A percentile compares a stretch with the other conserved stretches of the same genome.
These are phyloP conservation scores for Cynopterus brachyotis DNA, from an alignment of 2,113 vertebrate species.

Conservation along the genomic window DNA sequence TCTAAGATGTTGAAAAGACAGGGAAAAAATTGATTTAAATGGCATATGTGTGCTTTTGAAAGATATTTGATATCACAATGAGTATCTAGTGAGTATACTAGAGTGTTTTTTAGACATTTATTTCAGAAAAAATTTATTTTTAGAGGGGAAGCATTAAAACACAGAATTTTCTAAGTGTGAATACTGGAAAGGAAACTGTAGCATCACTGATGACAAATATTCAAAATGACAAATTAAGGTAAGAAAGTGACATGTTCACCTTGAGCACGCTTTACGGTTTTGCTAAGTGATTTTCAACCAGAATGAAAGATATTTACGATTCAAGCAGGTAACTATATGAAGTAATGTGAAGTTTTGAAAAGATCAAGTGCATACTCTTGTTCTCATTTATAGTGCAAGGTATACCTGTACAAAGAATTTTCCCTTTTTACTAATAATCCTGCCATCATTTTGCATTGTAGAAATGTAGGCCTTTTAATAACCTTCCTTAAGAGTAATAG, in stretches of 20 bases:
- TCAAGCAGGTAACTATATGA: conserved; percentile 8
- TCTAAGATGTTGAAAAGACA: not conserved
- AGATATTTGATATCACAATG: conserved; percentile 11
- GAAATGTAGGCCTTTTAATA: not conserved
- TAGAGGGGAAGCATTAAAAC: not conserved
- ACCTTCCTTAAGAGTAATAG: not conserved
- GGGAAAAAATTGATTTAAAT: not conserved
- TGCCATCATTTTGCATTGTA: not conserved
- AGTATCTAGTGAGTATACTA: not conserved
- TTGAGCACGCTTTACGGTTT: conserved; percentile 32
- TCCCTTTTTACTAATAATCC: not conserved
- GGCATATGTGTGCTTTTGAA: not conserved
- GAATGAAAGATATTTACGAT: conserved; percentile 56
- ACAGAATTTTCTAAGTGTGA: not conserved
- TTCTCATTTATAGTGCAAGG: not conserved
- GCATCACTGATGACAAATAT: conserved; percentile 39
- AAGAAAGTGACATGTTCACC: conserved; percentile 37
- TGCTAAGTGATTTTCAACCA: conserved; percentile 40
- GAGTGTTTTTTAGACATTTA: not conserved
- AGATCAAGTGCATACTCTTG: not conserved
- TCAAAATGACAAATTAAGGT: conserved; percentile 44
- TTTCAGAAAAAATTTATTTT: not conserved
- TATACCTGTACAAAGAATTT: not conserved
- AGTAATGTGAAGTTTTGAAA: not conserved
- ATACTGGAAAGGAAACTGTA: not conserved